These are phyloP conservation scores for Sylvietta virens DNA, from an alignment of 2,113 vertebrate species.

Conservation along the genomic window DNA sequence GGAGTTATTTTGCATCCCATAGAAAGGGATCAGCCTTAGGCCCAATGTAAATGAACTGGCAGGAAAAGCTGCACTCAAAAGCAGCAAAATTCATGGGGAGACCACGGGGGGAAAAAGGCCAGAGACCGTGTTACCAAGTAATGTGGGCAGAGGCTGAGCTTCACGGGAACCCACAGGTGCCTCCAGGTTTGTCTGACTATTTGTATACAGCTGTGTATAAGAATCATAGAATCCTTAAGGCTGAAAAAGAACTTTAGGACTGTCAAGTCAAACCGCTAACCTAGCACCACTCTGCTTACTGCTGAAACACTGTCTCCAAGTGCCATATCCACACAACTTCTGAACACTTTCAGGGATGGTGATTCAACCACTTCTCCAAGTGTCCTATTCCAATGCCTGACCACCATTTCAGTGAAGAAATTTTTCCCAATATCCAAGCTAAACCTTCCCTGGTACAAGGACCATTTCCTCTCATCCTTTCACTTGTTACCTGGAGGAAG, in stretches of 20 bases:
- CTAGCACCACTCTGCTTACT: background rate
- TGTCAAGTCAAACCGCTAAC: background rate
- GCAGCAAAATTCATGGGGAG: background rate
- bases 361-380: background rate
- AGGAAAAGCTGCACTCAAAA: background rate
- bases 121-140: background rate
- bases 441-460: background rate
- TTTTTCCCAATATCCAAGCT: background rate
- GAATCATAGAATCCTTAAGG: background rate
- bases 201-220: background rate
- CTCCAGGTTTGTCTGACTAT: background rate
- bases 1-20: background rate
- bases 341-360: background rate
- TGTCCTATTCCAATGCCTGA: background rate
- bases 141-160: background rate
- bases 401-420: background rate
- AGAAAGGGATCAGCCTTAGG: background rate
- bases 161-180: accelerated
- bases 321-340: background rate
- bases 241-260: background rate
- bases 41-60: background rate
- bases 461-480: background rate
- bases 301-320: background rate
- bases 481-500: background rate
- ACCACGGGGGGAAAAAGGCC: background rate